Percentiles rank a stretch among this genome's conserved stretches.
Conservation (phyloP, 2,113 vertebrate genomes). For the Poicephalus gulielmi region DNA sequence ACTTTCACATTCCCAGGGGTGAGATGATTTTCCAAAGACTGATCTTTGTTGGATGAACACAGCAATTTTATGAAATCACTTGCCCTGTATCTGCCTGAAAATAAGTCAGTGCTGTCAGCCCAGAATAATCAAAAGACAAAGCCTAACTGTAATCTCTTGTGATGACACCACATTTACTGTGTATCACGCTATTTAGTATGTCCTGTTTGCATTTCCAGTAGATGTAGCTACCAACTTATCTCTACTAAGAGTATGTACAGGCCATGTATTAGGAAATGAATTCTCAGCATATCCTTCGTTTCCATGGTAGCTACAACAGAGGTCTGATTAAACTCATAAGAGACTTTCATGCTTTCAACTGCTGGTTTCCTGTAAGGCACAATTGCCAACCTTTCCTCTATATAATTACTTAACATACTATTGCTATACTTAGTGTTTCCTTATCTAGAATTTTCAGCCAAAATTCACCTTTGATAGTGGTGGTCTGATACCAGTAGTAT, state of each 20-base stretch:
- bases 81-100: neutral
- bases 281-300: conserved; percentile 44
- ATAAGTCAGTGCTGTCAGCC: neutral
- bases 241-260: conserved; percentile 48
- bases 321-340: conserved; percentile 34
- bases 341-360: conserved; percentile 25
- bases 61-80: conserved; percentile 8
- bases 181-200: conserved; percentile 24
- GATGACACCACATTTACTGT: conserved; percentile 7
- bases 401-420: conserved; percentile 1
- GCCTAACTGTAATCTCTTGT: neutral
- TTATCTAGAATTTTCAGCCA: neutral
- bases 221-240: conserved; percentile 45
- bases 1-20: neutral
- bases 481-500: neutral
- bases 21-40: conserved; percentile 4
- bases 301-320: conserved; percentile 45
- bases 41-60: neutral
- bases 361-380: conserved; percentile 20
- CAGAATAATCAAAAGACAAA: conserved; percentile 28
- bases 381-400: conserved; percentile 4
- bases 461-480: neutral
- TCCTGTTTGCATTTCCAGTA: conserved; percentile 50
- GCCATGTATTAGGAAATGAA: conserved; percentile 37
- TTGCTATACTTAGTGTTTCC: neutral